A percentile compares a stretch with the other conserved stretches of the same genome.
Conservation (phyloP, 2,113 vertebrate species). For the Circaetus cinerascens region DNA sequence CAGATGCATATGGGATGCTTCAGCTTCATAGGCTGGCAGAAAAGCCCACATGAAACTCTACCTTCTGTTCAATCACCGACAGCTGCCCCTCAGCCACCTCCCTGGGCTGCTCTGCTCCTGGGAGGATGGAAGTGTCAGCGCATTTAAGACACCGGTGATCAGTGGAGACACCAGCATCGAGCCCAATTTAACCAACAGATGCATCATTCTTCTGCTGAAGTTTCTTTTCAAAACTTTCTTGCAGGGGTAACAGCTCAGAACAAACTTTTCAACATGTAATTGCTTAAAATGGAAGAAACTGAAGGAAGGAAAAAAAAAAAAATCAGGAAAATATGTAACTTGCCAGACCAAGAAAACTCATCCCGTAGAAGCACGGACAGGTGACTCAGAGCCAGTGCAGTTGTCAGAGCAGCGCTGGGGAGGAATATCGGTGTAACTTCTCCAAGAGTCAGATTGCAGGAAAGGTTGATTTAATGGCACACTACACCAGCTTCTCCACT, state of each 20-base stretch:
- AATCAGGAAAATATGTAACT: background rate
- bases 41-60: background rate
- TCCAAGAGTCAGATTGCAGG: background rate
- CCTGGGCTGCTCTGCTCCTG: background rate
- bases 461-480: constrained; percentile 50
- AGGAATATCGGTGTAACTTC: constrained; percentile 11
- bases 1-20: too few relatives aligned
- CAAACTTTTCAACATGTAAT: background rate
- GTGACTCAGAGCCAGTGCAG: background rate
- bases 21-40: too few relatives aligned
- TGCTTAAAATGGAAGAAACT: background rate
- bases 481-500: background rate
- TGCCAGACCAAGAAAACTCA: background rate
- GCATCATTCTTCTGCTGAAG: background rate
- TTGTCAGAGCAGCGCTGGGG: background rate
- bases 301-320: background rate
- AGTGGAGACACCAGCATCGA: fast-evolving
- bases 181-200: background rate
- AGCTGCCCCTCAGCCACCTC: too few relatives aligned
- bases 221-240: background rate
- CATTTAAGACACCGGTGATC: background rate
- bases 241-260: background rate
- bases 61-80: background rate
- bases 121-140: background rate
- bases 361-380: background rate